Conservation (phyloP, 2,797 vertebrate species). For the Falco peregrinus region DNA sequence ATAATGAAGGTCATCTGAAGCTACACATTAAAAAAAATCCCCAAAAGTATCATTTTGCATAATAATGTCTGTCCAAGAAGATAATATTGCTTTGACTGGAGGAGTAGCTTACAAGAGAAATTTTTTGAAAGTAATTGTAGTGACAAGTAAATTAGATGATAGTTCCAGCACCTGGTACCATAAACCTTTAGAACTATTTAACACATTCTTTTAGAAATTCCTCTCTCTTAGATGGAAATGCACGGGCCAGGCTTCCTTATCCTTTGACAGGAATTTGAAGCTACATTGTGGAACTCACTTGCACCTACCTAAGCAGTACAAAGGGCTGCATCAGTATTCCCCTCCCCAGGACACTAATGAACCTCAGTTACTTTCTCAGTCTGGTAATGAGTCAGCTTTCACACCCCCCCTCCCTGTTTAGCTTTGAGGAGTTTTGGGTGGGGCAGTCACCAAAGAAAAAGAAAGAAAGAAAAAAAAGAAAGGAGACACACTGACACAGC, state of each 20-base stretch:
- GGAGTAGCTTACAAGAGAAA: not conserved
- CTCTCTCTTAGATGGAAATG: not conserved
- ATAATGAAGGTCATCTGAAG: not conserved
- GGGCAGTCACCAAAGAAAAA: not conserved
- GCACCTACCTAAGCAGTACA: not conserved
- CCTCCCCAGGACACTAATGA: not conserved
- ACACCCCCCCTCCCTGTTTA: not conserved
- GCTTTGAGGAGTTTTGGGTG: slow-evolving; percentile 37
- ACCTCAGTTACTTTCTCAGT: not conserved
- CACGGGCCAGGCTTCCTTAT: fast-evolving
- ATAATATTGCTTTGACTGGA: not conserved
- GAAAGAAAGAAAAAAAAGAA: not conserved
- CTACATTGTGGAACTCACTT: not conserved
- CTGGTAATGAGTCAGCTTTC: not conserved
- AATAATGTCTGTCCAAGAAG: not conserved
- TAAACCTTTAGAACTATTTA: not conserved
- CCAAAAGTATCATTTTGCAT: not conserved
- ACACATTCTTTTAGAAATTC: not conserved
- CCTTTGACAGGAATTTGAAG: not conserved
- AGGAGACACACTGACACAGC: not conserved
- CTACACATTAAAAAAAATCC: not conserved
- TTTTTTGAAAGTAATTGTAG: not conserved
- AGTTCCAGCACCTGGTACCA: not conserved
- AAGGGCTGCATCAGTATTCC: not conserved
- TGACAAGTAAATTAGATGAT: not conserved